phyloP scores from a whole-genome alignment of 1,140 invertebrate genomes.

The Pseudomyrmex flavicornis region DNA sequence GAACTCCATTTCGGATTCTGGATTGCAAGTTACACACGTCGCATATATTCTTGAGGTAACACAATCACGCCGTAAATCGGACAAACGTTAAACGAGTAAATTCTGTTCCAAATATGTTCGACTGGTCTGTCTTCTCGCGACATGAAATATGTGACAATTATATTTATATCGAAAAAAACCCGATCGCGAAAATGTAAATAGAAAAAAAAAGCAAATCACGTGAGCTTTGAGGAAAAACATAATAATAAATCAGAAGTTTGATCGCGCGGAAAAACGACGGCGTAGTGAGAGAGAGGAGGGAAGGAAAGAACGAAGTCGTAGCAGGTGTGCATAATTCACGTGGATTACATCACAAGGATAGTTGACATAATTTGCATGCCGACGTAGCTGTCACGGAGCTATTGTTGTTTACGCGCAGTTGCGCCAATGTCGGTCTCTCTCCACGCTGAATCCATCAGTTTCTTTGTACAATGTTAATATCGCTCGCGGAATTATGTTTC shows the following conservation, averaged over 20 bases:
- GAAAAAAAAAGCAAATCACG: no score
- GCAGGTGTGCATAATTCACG: not conserved
- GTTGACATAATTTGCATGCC: constrained; percentile 43
- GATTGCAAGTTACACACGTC: not conserved
- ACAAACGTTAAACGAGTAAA: no score
- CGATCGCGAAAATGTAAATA: no score
- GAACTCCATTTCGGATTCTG: not conserved
- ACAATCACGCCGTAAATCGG: no score
- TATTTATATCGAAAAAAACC: not conserved
- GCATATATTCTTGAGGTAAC: constrained; percentile 14
- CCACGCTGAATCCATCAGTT: constrained; percentile 17
- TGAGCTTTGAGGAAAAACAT: not conserved
- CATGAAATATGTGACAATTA: not conserved
- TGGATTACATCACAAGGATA: constrained; percentile 46
- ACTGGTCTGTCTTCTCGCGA: no score
- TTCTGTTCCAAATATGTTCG: no score
- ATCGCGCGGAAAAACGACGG: not conserved
- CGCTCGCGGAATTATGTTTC: constrained; percentile 12
- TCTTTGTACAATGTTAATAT: constrained; percentile 14
- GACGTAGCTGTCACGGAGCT: constrained; percentile 9
- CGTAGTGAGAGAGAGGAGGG: not conserved
- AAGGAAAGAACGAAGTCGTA: not conserved
- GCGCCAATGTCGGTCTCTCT: not conserved
- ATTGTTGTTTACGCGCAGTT: constrained; percentile 38
- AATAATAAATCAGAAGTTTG: constrained; percentile 7